phyloP scores from a whole-genome alignment of 2,113 vertebrate genomes.

The Eudyptes chrysolophus region DNA sequence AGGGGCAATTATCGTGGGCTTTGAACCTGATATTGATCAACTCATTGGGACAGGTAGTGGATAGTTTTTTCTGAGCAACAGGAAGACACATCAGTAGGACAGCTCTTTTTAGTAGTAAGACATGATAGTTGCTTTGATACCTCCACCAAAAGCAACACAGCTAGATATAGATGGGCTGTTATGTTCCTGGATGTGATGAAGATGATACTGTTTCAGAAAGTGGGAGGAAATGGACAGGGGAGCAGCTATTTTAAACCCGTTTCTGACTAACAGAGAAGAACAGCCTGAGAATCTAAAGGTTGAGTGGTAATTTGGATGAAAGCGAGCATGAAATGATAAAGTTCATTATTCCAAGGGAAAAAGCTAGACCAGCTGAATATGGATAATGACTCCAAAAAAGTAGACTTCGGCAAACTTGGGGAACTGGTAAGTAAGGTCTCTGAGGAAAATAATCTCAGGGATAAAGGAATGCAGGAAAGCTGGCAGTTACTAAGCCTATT shows the following conservation, averaged over 20 bases:
- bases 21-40: not conserved
- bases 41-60: not conserved
- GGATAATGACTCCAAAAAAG: constrained; percentile 32
- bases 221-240: not conserved
- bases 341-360: constrained; percentile 33
- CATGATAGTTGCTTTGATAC: not conserved
- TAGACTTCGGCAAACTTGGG: constrained; percentile 17
- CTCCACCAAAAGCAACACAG: not conserved
- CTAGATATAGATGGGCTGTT: not conserved
- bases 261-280: constrained; percentile 1
- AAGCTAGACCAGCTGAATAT: constrained; percentile 2
- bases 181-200: not conserved
- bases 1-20: not conserved
- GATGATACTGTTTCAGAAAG: not conserved
- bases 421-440: constrained; percentile 58
- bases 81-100: not conserved
- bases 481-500: constrained; percentile 37
- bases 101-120: not conserved
- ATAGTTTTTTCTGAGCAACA: not conserved
- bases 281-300: not conserved
- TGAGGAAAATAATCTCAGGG: constrained; percentile 36
- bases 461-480: constrained; percentile 56
- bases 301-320: not conserved
- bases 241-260: not conserved
- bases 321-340: not conserved